Evolutionary conservation across 1,140 invertebrate species (phyloP).

Genomic region (Scaptodrosophila lebanonensis): DNA sequence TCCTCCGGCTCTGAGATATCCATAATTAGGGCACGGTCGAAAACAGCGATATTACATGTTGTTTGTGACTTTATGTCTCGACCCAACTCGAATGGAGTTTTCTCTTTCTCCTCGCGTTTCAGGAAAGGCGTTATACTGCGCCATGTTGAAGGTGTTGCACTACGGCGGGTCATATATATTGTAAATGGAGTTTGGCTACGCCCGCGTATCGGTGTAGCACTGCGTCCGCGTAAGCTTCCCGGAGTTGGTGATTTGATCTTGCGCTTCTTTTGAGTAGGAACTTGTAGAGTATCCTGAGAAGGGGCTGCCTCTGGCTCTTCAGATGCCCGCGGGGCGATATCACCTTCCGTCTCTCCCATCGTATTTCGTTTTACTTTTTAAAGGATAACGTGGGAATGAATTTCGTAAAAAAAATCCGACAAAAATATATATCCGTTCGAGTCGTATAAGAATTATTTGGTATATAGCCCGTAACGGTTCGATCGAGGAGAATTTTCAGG

Average conservation of each 20-base stretch:
- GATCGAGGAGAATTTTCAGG: constrained; percentile 58
- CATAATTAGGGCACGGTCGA: constrained; percentile 76
- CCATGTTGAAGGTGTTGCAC: constrained; percentile 74
- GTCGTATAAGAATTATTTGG: constrained; percentile 41
- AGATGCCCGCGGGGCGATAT: constrained; percentile 57
- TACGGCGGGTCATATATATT: constrained; percentile 67
- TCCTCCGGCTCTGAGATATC: constrained; percentile 72
- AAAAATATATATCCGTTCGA: constrained; percentile 59
- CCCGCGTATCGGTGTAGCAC: constrained; percentile 72
- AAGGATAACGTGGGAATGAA: constrained; percentile 49
- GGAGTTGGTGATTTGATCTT: constrained; percentile 75
- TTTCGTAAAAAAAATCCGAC: constrained; percentile 51
- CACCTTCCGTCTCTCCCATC: constrained; percentile 73
- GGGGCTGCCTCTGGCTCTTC: constrained; percentile 62
- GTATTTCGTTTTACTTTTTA: constrained; percentile 38
- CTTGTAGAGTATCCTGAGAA: constrained; percentile 62
- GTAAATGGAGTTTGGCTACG: constrained; percentile 71
- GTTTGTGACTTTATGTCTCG: constrained; percentile 66
- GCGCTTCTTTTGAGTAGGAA: constrained; percentile 67
- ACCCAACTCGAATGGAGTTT: constrained; percentile 76
- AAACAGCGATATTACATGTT: constrained; percentile 74
- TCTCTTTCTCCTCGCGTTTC: constrained; percentile 75
- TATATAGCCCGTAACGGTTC: constrained; percentile 62
- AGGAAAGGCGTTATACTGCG: constrained; percentile 75
- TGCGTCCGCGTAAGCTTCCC: constrained; percentile 67